Evolutionary conservation across 1,140 invertebrate species (phyloP), one percentile per base, ranked within the genome.

Genomic region (Macrosteles quadrilineatus): DNA sequence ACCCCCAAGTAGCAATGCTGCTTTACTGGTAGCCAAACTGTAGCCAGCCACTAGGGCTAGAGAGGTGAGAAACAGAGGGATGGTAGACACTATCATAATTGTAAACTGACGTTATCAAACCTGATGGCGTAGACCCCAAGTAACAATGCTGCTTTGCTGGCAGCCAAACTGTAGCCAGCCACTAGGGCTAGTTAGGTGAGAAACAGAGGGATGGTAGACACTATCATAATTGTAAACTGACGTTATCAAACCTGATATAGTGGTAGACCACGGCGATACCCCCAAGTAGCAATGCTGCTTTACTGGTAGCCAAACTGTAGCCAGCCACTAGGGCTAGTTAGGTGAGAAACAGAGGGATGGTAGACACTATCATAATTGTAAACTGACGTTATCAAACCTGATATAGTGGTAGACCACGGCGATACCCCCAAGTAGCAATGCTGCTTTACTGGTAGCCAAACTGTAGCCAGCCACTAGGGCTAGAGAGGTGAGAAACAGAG

Each of bases 371-470:
- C 55, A n/a, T n/a, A n/a, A n/a, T n/a, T n/a, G n/a, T n/a, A n/a
- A n/a, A n/a, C n/a, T n/a, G n/a, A n/a, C n/a, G n/a, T n/a, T n/a
- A n/a, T n/a, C n/a, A n/a, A n/a, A n/a, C n/a, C n/a, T n/a, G n/a
- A n/a, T n/a, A n/a, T n/a, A n/a, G n/a, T n/a, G n/a, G n/a, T n/a
- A n/a, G n/a, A n/a, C n/a, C n/a, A n/a, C n/a, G n/a, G n/a, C n/a
- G n/a, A n/a, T n/a, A n/a, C n/a, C 55, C 3, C 55, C 55, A 3
- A 59, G 55, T 6, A 59, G 25, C 55, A 59, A n/a, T 9, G 55
- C 55, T 9, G n/a, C 25, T 29, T 59, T 59, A 25, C 55, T 59
- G 12, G 25, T 11, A 12, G 55, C 55, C 23, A 59, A n/a, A 25
- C 55, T 59, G 55, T 27, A 59, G 21, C 55, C 55, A 6, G 25